Conservation (phyloP, 1,140 invertebrate genomes). For the Charaxes varanes region DNA sequence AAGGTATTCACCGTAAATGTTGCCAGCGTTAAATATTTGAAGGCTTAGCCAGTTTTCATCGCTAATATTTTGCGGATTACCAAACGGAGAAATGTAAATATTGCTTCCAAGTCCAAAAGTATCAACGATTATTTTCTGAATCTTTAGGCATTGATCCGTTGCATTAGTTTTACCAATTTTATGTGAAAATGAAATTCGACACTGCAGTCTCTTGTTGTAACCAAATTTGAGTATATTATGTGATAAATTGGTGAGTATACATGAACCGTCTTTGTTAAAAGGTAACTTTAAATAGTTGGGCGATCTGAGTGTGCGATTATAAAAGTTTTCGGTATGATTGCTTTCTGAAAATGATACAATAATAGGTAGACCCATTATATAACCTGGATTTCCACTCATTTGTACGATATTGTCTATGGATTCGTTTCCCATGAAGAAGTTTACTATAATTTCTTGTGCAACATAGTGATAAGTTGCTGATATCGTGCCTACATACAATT, state of each 20-base stretch:
- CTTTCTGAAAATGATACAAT: conserved; percentile 34
- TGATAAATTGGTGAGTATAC: conserved; percentile 29
- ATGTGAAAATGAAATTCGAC: conserved; percentile 26
- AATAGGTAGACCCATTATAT: conserved; percentile 36
- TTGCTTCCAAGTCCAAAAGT: conserved; percentile 27
- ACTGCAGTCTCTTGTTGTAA: conserved; percentile 43
- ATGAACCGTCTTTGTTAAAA: conserved; percentile 38
- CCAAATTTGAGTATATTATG: conserved; percentile 42
- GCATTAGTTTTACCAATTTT: conserved; percentile 22
- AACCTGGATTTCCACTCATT: conserved; percentile 55
- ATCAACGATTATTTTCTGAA: conserved; percentile 36
- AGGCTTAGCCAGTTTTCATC: conserved; percentile 41
- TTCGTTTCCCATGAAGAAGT: conserved; percentile 41
- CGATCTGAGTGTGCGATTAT: conserved; percentile 21
- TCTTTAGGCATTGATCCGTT: conserved; percentile 31
- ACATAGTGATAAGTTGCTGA: conserved; percentile 25
- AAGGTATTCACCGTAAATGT: conserved; percentile 32
- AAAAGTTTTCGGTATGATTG: conserved; percentile 50
- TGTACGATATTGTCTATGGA: conserved; percentile 31
- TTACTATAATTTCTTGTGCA: conserved; percentile 41
- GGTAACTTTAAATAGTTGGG: conserved; percentile 29
- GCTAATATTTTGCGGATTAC: conserved; percentile 34
- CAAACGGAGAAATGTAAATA: conserved; percentile 40
- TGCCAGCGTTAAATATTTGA: conserved; percentile 16
- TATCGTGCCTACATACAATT: conserved; percentile 34